phyloP scores from a whole-genome alignment of 1,140 invertebrate genomes.

The Aricia agestis region DNA sequence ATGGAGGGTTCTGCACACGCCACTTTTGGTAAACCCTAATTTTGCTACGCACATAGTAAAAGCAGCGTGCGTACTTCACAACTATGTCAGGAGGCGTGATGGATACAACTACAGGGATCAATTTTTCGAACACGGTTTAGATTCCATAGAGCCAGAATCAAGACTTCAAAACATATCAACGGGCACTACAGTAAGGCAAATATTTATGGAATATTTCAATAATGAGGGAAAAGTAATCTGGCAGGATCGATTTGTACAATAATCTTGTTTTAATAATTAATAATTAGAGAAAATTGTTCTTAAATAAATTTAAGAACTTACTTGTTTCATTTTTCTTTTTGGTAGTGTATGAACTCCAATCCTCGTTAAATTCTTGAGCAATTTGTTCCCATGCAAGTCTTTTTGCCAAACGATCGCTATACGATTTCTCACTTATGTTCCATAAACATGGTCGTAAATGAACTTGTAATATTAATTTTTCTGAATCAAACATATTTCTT shows the following conservation, averaged over 20 bases:
- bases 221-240: constrained; percentile 2
- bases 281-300: too few species aligned
- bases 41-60: constrained; percentile 31
- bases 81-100: constrained; percentile 29
- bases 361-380: constrained; percentile 1
- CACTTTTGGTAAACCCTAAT: constrained; percentile 29
- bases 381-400: neutral
- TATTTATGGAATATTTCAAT: constrained; percentile 7
- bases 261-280: too few species aligned
- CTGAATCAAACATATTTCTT: neutral
- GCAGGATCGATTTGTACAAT: constrained; percentile 2
- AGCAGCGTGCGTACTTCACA: constrained; percentile 36
- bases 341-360: neutral
- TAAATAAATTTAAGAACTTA: neutral
- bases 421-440: neutral
- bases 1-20: constrained; percentile 35
- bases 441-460: neutral
- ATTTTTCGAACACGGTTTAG: neutral
- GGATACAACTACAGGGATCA: constrained; percentile 20
- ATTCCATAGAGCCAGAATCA: neutral
- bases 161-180: neutral
- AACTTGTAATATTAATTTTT: neutral
- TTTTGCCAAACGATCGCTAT: neutral
- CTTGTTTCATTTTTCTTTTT: constrained; percentile 9
- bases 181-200: neutral